Conservation (phyloP, 53 echinoderm and acorn worm genomes). For the Crossaster papposus region DNA sequence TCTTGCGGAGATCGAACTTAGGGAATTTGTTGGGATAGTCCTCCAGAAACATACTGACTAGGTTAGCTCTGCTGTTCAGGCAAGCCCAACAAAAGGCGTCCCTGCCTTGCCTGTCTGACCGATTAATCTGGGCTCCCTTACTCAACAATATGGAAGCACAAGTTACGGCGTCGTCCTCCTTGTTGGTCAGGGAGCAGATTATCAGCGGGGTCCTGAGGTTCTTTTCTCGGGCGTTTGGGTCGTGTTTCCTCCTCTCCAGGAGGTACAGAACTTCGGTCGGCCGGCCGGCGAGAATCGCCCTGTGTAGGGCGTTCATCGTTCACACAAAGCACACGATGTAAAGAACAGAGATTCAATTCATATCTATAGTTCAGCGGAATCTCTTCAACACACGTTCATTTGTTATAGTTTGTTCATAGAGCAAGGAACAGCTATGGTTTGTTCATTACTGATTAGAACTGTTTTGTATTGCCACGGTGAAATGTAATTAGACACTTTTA, state of each 20-base stretch:
- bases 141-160: constrained; percentile 16
- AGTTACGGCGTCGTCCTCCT: constrained; percentile 1
- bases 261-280: constrained; percentile 27
- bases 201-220: constrained; percentile 49
- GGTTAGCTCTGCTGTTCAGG: constrained; percentile 27
- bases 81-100: constrained; percentile 67
- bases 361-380: background rate
- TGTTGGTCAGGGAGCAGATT: constrained; percentile 9
- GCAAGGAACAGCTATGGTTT: no score
- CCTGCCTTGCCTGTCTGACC: constrained; percentile 49
- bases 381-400: background rate
- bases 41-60: constrained; percentile 35
- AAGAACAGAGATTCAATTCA: background rate
- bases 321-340: background rate
- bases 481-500: background rate
- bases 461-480: background rate
- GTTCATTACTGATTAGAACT: no score
- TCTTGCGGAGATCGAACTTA: constrained; percentile 60
- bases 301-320: constrained; percentile 22
- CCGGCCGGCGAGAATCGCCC: constrained; percentile 49
- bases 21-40: constrained; percentile 25
- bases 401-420: background rate
- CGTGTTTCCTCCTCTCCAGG: constrained; percentile 25
- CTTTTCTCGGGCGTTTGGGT: constrained; percentile 39
- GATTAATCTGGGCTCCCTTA: constrained; percentile 49